These are phyloP conservation scores for Cephus pulcher DNA, from an alignment of 2,888 invertebrate genomes.

Conservation along the genomic window DNA sequence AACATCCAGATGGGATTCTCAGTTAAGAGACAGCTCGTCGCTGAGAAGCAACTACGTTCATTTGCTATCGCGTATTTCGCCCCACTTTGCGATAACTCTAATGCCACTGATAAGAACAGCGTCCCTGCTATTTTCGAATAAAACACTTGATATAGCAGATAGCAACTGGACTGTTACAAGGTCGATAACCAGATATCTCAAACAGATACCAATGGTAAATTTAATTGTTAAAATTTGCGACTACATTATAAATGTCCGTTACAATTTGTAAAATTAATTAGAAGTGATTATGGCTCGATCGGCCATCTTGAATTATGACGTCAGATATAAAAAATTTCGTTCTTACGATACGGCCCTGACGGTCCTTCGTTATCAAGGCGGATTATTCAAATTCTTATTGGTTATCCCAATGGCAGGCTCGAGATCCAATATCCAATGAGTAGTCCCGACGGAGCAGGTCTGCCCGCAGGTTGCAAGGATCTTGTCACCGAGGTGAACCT, in stretches of 20 bases:
- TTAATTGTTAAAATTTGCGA: not conserved
- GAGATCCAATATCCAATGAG: not conserved
- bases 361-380: not conserved
- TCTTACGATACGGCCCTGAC: not conserved
- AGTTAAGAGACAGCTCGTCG: not conserved
- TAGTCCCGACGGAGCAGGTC: conserved; percentile 5
- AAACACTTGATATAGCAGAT: not conserved
- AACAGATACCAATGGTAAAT: not conserved
- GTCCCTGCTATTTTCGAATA: not conserved
- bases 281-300: no score
- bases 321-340: no score
- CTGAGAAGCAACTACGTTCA: not conserved
- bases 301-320: no score
- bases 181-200: not conserved
- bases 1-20: not conserved
- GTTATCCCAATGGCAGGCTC: not conserved
- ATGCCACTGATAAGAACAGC: not conserved
- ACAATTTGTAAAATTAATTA: no score
- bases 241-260: no score
- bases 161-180: not conserved
- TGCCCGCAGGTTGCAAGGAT: conserved; percentile 35
- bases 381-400: not conserved
- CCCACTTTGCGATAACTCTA: not conserved
- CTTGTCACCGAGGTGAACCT: conserved; percentile 34
- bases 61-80: not conserved